These are phyloP conservation scores for Nematolebias whitei DNA, from an alignment of 2,113 vertebrate genomes.

Conservation along the genomic window DNA sequence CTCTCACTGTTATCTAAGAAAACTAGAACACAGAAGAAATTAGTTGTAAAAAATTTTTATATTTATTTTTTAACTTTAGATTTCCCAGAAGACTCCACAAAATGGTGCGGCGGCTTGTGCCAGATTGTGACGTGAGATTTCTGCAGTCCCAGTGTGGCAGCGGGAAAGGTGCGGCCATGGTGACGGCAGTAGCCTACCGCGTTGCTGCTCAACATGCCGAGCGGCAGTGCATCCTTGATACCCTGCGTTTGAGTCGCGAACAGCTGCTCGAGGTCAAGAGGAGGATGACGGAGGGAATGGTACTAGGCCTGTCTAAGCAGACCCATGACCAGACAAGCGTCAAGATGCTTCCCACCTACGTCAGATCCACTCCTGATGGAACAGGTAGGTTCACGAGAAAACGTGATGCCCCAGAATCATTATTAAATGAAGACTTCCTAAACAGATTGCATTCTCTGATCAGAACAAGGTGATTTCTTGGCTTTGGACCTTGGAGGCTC, in stretches of 20 bases:
- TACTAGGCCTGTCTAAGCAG: constrained; percentile 82
- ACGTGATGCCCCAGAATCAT: neutral
- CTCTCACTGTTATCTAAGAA: neutral
- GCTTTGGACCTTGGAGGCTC: constrained; percentile 95
- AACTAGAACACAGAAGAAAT: neutral
- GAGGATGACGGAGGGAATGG: constrained; percentile 86
- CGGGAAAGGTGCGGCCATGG: constrained; percentile 96
- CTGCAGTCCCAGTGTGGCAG: constrained; percentile 92
- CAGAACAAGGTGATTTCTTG: constrained; percentile 94
- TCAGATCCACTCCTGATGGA: constrained; percentile 91
- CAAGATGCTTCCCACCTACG: constrained; percentile 95
- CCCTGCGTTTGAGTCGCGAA: constrained; percentile 82
- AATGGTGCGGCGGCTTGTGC: constrained; percentile 88
- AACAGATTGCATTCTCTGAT: neutral
- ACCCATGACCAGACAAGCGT: constrained; percentile 79
- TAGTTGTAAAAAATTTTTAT: neutral
- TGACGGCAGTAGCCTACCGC: constrained; percentile 92
- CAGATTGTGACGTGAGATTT: constrained; percentile 92
- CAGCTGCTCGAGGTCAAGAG: constrained; percentile 91
- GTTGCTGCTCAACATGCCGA: constrained; percentile 86
- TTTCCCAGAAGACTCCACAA: constrained; percentile 92
- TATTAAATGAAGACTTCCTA: neutral
- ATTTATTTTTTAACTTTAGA: constrained; percentile 72
- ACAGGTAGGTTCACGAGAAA: constrained; percentile 81
- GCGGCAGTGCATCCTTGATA: constrained; percentile 84